Evolutionary conservation across 2,113 vertebrate genomes (phyloP), one percentile per base, ranked within the genome.

Genomic region (Brachionichthys hirsutus): DNA sequence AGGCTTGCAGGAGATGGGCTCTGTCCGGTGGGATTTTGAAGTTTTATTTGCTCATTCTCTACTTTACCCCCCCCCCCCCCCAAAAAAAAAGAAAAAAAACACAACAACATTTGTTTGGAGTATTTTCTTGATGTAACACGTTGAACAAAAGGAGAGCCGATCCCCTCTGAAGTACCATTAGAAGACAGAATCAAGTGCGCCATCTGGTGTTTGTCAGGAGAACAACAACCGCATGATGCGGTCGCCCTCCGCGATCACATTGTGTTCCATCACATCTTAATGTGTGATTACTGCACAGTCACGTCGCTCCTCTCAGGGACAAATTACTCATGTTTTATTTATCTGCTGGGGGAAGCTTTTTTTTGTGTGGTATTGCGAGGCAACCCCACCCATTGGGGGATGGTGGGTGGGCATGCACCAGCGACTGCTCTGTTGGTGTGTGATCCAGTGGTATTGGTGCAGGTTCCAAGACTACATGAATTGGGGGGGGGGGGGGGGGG

Each of bases 181-280:
- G 42, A 46, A 58, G 67, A 56, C 15, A 62, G 66, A 15, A 45
- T 64, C 81, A 68, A 78, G 78, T 48, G 5, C 60, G 87, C 83
- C 89, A 85, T 61, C 89, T 84, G 73, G 78, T 90, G 87, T 75
- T 74, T 61, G 34, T 51, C 16, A 35, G 50, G 16, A 70, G 75
- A 67, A 83, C 15, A 14, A 42, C 40, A 42, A 12, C 14, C 4
- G 12, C 12, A 30, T 30, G 24, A 30, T 30, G 24, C 24, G 8
- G 24, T 30, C 24, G 36, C 12, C 36, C 12, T 40, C 8, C 9
- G n/a, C n/a, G n/a, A n/a, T 40, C 12, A 22, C 49, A 14, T 15
- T 10, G 20, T 34, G 48, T 46, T 66, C 44, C 49, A 12, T 57
- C 35, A 24, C 16, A 24, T 30, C 30, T 38, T 20, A 22, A 45